A percentile compares a stretch with the other conserved stretches of the same genome.
phyloP scores from a whole-genome alignment of 2,113 vertebrate genomes.

The Anolis sagrei region DNA sequence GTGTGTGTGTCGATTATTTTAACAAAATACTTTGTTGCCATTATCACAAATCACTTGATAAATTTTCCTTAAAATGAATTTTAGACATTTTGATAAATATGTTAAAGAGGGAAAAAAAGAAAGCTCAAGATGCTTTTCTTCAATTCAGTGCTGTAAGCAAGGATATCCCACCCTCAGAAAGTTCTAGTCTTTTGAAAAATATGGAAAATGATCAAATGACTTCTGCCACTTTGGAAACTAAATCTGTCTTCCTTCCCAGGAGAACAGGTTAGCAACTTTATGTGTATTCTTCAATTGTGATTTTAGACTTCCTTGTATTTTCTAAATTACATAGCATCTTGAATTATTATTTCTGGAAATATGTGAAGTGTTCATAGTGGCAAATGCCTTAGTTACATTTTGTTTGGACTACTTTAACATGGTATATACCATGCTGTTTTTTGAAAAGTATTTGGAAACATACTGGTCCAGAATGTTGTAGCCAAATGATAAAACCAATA shows the following conservation, averaged over 20 bases:
- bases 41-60: background rate
- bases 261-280: constrained; percentile 71
- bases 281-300: background rate
- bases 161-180: constrained; percentile 28
- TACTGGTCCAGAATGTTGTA: too few relatives aligned
- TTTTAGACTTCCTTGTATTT: background rate
- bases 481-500: too few relatives aligned
- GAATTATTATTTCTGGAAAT: background rate
- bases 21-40: background rate
- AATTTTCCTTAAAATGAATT: constrained; percentile 70
- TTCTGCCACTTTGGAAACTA: background rate
- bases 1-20: background rate
- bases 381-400: background rate
- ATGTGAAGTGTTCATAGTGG: too few relatives aligned
- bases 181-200: constrained; percentile 5
- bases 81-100: constrained; percentile 89
- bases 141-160: constrained; percentile 54
- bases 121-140: constrained; percentile 72
- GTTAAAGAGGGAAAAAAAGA: constrained; percentile 91
- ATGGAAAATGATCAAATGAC: constrained; percentile 27
- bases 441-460: too few relatives aligned
- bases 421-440: background rate
- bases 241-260: constrained; percentile 47
- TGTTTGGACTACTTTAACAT: constrained; percentile 20
- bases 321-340: background rate